phyloP scores from a whole-genome alignment of 2,888 invertebrate species.

The Halictus quadricinctus region DNA sequence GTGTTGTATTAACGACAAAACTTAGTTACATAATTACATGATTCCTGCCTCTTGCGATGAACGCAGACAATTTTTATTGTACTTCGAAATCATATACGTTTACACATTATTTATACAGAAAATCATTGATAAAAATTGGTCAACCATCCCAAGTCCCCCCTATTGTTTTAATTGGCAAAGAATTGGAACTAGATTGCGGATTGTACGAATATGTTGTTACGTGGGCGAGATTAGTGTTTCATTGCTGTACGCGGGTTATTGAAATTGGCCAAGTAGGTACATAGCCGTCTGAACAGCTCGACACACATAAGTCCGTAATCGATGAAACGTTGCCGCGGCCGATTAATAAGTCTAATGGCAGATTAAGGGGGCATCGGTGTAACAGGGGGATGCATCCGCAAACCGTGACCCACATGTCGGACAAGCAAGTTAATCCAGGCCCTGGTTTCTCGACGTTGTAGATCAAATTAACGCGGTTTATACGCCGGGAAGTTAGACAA shows the following conservation, averaged over 20 bases:
- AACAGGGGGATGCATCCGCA: not conserved
- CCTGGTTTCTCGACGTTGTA: slow-evolving; percentile 18
- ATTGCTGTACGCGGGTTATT: not conserved
- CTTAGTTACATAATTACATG: no score
- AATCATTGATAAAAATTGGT: no score
- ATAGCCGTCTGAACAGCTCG: slow-evolving; percentile 1
- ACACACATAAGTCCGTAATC: slow-evolving; percentile 13
- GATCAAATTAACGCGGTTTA: slow-evolving; percentile 44
- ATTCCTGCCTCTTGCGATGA: no score
- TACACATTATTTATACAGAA: no score
- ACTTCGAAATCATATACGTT: no score
- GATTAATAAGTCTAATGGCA: slow-evolving; percentile 22
- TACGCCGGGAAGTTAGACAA: slow-evolving; percentile 28
- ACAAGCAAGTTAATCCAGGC: slow-evolving; percentile 34
- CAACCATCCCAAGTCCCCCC: no score
- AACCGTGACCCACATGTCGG: slow-evolving; percentile 24
- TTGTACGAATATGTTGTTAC: no score
- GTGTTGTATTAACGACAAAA: no score
- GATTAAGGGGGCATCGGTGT: slow-evolving; percentile 23
- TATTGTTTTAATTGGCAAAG: no score
- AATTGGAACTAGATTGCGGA: no score
- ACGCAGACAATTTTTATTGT: no score
- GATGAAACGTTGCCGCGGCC: slow-evolving; percentile 19
- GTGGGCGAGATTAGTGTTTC: not conserved
- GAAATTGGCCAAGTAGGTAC: not conserved